Evolutionary conservation across 2,797 vertebrate genomes (phyloP).

Genomic region (Cheirogaleus major): DNA sequence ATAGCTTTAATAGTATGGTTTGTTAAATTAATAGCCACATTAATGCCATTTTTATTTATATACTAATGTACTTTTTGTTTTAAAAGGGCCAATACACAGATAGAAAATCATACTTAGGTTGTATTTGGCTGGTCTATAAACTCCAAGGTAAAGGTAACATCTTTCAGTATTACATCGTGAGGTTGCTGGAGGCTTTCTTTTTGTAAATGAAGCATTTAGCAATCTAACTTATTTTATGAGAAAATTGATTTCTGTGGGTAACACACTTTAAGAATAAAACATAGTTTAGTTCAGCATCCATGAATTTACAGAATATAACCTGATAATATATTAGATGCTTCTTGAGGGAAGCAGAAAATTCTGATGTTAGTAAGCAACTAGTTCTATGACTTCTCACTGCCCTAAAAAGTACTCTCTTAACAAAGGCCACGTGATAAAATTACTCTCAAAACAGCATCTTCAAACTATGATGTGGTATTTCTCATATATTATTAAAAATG

Average conservation of each 20-base stretch:
- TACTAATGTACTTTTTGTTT: neutral
- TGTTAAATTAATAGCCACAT: neutral
- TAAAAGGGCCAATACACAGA: neutral
- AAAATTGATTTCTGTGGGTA: neutral
- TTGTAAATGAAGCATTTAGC: neutral
- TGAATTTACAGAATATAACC: neutral
- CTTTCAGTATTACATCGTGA: neutral
- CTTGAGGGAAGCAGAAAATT: neutral
- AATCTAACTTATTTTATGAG: neutral
- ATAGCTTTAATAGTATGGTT: neutral
- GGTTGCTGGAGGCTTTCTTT: neutral
- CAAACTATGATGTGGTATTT: neutral
- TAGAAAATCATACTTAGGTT: neutral
- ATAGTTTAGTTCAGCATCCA: neutral
- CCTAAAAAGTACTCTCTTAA: neutral
- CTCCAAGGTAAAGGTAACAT: neutral
- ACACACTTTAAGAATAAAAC: neutral
- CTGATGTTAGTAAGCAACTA: neutral
- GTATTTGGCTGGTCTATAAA: neutral
- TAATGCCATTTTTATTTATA: neutral
- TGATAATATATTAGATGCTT: neutral
- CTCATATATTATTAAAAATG: neutral
- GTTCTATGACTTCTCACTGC: neutral
- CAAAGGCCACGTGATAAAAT: neutral
- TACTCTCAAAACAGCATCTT: neutral